Evolutionary conservation across 2,113 vertebrate species (phyloP).

Genomic region (Hydrolagus affinis): DNA sequence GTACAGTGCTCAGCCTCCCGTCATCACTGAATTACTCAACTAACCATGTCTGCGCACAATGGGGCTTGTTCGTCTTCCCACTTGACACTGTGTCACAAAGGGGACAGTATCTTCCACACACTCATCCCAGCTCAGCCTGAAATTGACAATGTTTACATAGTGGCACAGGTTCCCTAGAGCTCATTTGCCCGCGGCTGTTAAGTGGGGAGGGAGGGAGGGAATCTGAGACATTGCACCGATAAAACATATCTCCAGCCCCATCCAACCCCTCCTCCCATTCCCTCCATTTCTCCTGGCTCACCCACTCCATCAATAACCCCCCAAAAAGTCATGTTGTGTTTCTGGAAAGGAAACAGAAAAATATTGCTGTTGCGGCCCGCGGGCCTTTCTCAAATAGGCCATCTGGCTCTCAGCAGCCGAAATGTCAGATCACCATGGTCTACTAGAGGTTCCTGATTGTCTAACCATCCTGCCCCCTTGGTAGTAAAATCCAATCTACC

Average conservation of each 20-base stretch:
- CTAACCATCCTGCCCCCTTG: background rate
- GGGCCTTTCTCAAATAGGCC: too few relatives aligned
- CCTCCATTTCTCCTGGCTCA: too few relatives aligned
- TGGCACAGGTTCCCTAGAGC: background rate
- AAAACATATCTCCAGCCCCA: background rate
- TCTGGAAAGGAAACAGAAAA: too few relatives aligned
- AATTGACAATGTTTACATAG: background rate
- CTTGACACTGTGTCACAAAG: background rate
- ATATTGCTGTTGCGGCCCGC: too few relatives aligned
- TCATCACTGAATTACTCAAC: background rate
- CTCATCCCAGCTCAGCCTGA: background rate
- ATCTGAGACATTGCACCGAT: background rate
- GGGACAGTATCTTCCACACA: background rate
- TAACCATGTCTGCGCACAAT: background rate
- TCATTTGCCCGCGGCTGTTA: background rate
- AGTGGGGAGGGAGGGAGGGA: background rate
- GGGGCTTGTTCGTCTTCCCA: background rate
- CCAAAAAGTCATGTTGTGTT: too few relatives aligned
- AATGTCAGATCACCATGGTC: background rate
- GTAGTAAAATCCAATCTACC: background rate
- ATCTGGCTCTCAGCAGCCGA: too few relatives aligned
- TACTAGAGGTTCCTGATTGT: background rate
- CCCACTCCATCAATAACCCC: too few relatives aligned
- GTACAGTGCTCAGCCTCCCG: background rate
- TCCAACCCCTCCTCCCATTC: too few relatives aligned